Evolutionary conservation across 2,113 vertebrate species (phyloP).

Genomic region (Microcebus ravelobensis): DNA sequence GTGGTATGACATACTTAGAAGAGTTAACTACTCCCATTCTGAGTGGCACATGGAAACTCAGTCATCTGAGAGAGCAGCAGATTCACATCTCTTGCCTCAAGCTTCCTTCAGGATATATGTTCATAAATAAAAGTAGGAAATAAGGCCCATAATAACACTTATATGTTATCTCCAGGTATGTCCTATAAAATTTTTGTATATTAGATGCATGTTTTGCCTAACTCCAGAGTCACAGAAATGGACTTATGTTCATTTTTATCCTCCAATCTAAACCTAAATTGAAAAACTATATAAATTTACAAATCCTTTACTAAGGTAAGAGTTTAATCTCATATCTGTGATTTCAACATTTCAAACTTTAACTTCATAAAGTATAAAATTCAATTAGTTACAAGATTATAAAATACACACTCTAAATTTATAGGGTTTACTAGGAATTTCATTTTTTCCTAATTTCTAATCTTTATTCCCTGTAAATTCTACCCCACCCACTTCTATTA

Average conservation of each 20-base stretch:
- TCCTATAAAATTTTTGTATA: neutral
- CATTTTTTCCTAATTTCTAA: neutral
- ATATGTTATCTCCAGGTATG: neutral
- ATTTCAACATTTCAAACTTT: neutral
- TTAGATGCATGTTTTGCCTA: neutral
- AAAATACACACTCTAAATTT: neutral
- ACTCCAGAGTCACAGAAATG: neutral
- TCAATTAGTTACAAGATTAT: neutral
- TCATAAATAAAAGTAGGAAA: neutral
- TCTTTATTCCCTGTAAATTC: neutral
- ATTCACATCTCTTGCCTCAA: neutral
- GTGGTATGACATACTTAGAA: neutral
- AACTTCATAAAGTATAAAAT: neutral
- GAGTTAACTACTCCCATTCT: neutral
- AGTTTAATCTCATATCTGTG: neutral
- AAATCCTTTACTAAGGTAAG: neutral
- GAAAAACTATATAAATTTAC: neutral
- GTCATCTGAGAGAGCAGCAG: neutral
- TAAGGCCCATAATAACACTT: neutral
- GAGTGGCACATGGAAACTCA: neutral
- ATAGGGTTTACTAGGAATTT: neutral
- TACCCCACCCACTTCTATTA: neutral
- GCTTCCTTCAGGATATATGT: neutral
- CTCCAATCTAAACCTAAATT: neutral
- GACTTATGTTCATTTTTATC: neutral